Evolutionary conservation across 2,113 vertebrate species (phyloP), one percentile per base, ranked within the genome.

Genomic region (Morone chrysops): DNA sequence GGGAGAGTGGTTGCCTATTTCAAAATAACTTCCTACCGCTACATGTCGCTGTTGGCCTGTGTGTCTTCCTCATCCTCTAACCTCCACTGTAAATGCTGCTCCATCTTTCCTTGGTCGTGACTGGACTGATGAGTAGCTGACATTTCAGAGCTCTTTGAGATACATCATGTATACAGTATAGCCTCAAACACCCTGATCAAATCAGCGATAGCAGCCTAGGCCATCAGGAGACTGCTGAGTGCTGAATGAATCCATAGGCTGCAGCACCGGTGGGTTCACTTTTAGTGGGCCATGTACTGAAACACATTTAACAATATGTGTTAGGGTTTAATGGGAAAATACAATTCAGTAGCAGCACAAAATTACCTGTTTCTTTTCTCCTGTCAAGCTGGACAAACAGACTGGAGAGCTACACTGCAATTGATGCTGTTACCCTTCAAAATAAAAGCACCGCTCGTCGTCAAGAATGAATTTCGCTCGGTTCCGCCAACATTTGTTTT

Each of bases 21-120:
- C 31, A 31, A 31, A 31, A 5, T 36, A 38, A 36, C 31, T n/a
- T 51, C 6, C 1, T n/a, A 8, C 60, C 90, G 1, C 67, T 10
- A 47, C 1, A 73, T 75, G 92, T 87, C 91, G 61, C 77, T 90
- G 74, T 77, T 67, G 68, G 2, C 13, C 40, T 14, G 53, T 53
- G 13, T 22, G 11, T 59, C 18, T 54, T 25, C 18, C 12, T 45
- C 72, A 47, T 65, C 16, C 8, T 20, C 36, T 36, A 51, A 51
- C 14, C 18, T 60, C 57, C 48, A 72, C 78, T 83, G 76, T 86
- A 85, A 80, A 78, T 18, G 68, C 73, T 72, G 36, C 65, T 84
- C 85, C 75, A 80, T 86, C 61, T 50, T 80, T 25, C 61, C 20
- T 45, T 14, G 83, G 4, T 87, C 87, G 92, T 93, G 92, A 87